Evolutionary conservation across 2,113 vertebrate genomes (phyloP), one percentile per base, ranked within the genome.

Genomic region (Lipotes vexillifer): DNA sequence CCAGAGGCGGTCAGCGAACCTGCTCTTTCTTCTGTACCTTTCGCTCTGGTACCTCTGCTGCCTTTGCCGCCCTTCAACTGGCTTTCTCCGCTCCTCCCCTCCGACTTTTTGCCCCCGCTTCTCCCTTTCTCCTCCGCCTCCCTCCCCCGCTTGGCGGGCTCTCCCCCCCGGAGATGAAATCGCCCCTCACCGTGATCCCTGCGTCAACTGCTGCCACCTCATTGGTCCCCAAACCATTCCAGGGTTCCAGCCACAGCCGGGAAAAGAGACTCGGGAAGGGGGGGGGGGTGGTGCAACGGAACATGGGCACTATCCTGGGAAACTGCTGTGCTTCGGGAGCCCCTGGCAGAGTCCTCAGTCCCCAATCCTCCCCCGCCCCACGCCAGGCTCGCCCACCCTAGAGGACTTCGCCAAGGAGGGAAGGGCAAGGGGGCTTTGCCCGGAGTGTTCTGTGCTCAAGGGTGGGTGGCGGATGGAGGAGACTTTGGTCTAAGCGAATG

Each of bases 141-240:
- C 12, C 36, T 11, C 15, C 13, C 68, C 7, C 8, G 23, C 65
- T 59, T n/a, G 25, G 15, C 41, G 23, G 81, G 68, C 92, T 66
- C 46, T 6, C 84, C 75, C 88, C 44, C 44, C 31, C 81, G 78
- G 80, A 93, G 80, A 57, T n/a, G 93, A 80, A 89, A 33, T 88
- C 92, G 44, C 93, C 97, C 86, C 85, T 96, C 89, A 66, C 97
- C 52, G 78, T 2, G 91, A 55, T 63, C 92, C 82, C 3, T 21
- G 93, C 77, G 66, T 92, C 95, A 11, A 21, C 93, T 61, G 77
- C 92, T 61, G 96, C 93, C 95, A 23, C 85, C 86, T 94, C 97
- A 75, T 65, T 38, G 66, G 92, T 92, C 93, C 92, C 92, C 69
- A 52, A 41, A 57, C 57, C 78, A 4, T 66, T 65, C 72, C 93